Evolutionary conservation across 1,140 invertebrate genomes (phyloP).

Genomic region (Pristionchus pacificus): DNA sequence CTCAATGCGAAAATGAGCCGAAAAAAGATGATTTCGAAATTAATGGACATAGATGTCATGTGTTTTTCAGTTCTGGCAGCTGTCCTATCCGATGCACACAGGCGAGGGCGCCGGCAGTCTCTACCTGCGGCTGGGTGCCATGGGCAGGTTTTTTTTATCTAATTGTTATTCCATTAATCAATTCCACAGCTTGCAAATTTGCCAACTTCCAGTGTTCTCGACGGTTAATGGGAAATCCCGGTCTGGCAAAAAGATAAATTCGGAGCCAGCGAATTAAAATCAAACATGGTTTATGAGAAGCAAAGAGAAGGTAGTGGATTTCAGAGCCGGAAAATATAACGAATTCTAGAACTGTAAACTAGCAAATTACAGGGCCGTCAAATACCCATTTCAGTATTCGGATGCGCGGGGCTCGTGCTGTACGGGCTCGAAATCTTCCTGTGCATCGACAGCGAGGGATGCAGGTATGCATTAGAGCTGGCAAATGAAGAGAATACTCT

Average conservation of each 20-base stretch:
- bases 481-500: too few species aligned
- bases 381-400: slow-evolving; percentile 47
- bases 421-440: slow-evolving; percentile 56
- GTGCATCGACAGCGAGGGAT: slow-evolving; percentile 40
- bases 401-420: slow-evolving; percentile 52
- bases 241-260: too few species aligned
- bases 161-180: too few species aligned
- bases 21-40: slow-evolving; percentile 14
- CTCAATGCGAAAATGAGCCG: slow-evolving; percentile 3
- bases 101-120: slow-evolving; percentile 50
- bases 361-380: too few species aligned
- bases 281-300: too few species aligned
- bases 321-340: background rate
- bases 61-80: slow-evolving; percentile 27
- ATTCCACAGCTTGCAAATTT: too few species aligned
- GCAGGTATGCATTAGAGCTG: too few species aligned
- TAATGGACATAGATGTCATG: background rate
- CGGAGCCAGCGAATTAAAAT: too few species aligned
- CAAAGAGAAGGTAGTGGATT: too few species aligned
- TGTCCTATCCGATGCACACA: slow-evolving; percentile 35
- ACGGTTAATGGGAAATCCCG: too few species aligned
- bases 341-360: slow-evolving; percentile 5
- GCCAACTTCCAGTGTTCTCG: too few species aligned
- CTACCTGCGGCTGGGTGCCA: slow-evolving; percentile 50
- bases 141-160: slow-evolving; percentile 31